Base-by-base conservation (phyloP, 2,888 invertebrate genomes). In the Cataglyphis cursor region DNA sequence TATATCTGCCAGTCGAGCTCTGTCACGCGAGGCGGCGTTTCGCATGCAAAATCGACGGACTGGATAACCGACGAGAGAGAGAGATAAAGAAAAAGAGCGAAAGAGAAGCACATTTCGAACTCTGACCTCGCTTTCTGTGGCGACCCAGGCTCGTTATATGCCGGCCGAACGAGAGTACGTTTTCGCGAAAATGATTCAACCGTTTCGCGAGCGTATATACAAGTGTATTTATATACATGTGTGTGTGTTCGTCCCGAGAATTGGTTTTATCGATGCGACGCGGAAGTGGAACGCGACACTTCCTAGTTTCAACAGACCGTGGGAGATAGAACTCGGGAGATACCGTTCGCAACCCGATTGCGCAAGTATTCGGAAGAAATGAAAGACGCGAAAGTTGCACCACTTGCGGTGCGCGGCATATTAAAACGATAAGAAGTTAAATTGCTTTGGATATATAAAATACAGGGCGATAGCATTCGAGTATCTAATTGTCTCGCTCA, bases 1-100 rank as follows among this genome's bases (percentile, higher is more conserved):
- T 88, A 86, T 83, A 87, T 88, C 80, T 65, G 85, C 59, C 74
- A 54, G 78, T 15, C 73, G 76, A 51, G 41, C 24, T 72, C 76
- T 84, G 83, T 85, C 83, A 66, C 72, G 86, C 74, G 64, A 82
- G 24, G 73, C 64, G 38, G 68, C 78, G 84, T 85, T 86, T 87
- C 76, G 70, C 84, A 76, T 86, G 88, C 81, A 83, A 85, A 87
- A 85, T 57, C 83, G 73, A 66, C 85, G 75, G 80, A 74, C 84
- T 82, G 82, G 70, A 85, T 89, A 85, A 82, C 84, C 81, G 81
- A 81, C 70, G n/a, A 38, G 51, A 75, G 75, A 12, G 61, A 44
- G 21, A 18, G 21, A 21, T 21, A 48, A 21, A 35, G 12, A n/a
- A 28, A 59, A 12, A 18, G 64, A 44, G 18, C 12, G 44, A 24